Conservation (phyloP, 1,140 invertebrate genomes). For the Lordiphosa collinella region DNA sequence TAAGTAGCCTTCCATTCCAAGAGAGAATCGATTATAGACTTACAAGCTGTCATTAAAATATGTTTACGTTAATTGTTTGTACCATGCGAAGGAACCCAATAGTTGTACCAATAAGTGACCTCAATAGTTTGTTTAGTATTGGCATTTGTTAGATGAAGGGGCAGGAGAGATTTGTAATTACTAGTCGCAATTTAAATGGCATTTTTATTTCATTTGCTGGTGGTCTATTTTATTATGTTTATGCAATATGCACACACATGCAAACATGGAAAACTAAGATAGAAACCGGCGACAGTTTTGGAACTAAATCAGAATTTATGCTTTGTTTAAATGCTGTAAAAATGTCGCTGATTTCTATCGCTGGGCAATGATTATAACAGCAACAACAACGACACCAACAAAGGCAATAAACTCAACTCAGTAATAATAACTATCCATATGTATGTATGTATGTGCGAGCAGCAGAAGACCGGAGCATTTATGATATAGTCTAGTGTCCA, state of each 20-base stretch:
- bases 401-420: conserved; percentile 30
- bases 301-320: conserved; percentile 75
- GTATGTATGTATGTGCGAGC: conserved; percentile 30
- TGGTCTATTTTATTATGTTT: conserved; percentile 51
- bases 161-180: conserved; percentile 48
- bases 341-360: conserved; percentile 74
- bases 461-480: conserved; percentile 12
- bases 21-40: no score
- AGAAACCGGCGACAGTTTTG: conserved; percentile 57
- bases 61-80: conserved; percentile 18
- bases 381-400: conserved; percentile 30
- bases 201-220: conserved; percentile 64
- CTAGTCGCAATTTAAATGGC: conserved; percentile 67
- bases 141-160: no score
- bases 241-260: conserved; percentile 36
- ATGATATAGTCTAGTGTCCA: conserved; percentile 17
- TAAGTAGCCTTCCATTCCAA: neutral
- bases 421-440: conserved; percentile 72
- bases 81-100: neutral
- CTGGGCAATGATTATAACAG: conserved; percentile 66
- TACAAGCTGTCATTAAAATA: conserved; percentile 8
- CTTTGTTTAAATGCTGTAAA: conserved; percentile 77
- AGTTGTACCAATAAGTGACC: conserved; percentile 43
- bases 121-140: conserved; percentile 35
- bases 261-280: conserved; percentile 2